Percentiles rank a stretch among this genome's conserved stretches.
Evolutionary conservation across 2,113 vertebrate species (phyloP).

Genomic region (Rhinoptilus africanus): DNA sequence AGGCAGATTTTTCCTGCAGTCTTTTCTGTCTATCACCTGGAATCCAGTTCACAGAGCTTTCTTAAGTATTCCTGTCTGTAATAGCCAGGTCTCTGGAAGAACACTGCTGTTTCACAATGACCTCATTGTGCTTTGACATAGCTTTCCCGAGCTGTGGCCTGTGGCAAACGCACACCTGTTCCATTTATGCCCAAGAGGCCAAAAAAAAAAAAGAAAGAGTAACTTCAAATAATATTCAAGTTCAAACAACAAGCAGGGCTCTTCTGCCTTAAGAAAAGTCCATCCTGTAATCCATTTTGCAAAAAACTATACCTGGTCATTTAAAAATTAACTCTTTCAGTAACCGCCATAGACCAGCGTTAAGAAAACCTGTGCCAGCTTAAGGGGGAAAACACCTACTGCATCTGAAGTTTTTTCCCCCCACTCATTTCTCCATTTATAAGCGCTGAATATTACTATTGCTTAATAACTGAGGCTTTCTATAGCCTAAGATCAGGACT

Average conservation of each 20-base stretch:
- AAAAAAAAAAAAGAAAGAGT: constrained; percentile 71
- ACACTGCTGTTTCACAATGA: constrained; percentile 79
- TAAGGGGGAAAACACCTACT: background rate
- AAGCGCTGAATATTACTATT: background rate
- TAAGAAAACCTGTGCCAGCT: background rate
- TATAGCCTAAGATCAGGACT: background rate
- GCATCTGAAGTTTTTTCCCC: background rate
- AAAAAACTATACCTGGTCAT: background rate
- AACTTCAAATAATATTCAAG: constrained; percentile 79
- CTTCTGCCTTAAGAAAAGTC: constrained; percentile 52
- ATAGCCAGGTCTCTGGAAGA: constrained; percentile 75
- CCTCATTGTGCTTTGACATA: constrained; percentile 76
- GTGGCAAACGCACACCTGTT: constrained; percentile 86
- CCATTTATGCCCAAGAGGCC: constrained; percentile 79
- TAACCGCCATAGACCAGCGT: background rate
- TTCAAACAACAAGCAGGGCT: constrained; percentile 56
- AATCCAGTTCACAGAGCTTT: constrained; percentile 66
- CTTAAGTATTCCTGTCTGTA: constrained; percentile 64
- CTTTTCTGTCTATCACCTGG: constrained; percentile 66
- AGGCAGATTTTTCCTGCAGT: constrained; percentile 44
- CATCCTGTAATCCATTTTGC: constrained; percentile 27
- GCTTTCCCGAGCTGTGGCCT: constrained; percentile 76
- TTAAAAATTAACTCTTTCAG: constrained; percentile 22
- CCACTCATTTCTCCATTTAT: background rate
- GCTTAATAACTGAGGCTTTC: background rate